Evolutionary conservation across 2,797 vertebrate species (phyloP).

Genomic region (Poecilia picta): DNA sequence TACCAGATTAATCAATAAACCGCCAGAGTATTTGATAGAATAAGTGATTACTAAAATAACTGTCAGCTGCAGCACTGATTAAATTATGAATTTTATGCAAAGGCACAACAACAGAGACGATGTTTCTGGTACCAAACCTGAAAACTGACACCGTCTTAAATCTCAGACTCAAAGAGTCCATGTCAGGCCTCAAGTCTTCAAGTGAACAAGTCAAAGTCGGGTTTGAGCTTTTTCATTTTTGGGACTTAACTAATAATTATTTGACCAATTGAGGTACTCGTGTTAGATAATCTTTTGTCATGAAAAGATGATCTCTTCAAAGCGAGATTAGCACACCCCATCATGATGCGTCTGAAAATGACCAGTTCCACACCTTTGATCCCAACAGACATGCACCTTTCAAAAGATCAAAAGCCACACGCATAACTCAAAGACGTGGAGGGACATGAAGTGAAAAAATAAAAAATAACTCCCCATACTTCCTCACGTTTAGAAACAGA

Average conservation of each 20-base stretch:
- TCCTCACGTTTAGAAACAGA: background rate
- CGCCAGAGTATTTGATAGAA: too few species aligned
- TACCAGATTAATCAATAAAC: too few species aligned
- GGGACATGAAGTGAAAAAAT: background rate
- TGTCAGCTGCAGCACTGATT: too few species aligned
- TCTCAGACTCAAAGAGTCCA: background rate
- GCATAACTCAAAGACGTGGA: background rate
- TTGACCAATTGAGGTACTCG: too few species aligned
- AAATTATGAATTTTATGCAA: background rate
- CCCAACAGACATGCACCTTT: background rate
- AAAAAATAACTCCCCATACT: background rate
- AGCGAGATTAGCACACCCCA: too few species aligned
- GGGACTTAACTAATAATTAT: background rate
- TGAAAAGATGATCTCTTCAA: background rate
- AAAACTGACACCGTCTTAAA: background rate
- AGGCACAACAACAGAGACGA: too few species aligned
- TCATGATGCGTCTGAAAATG: background rate
- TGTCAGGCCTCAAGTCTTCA: background rate
- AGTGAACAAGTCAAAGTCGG: too few species aligned
- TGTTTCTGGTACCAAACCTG: background rate
- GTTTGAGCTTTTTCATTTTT: background rate
- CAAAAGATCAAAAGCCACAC: background rate
- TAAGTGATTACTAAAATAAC: too few species aligned
- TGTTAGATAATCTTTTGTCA: too few species aligned
- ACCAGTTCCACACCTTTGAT: background rate